These are phyloP conservation scores for Apeira syringaria DNA, from an alignment of 2,888 invertebrate genomes.

Conservation along the genomic window DNA sequence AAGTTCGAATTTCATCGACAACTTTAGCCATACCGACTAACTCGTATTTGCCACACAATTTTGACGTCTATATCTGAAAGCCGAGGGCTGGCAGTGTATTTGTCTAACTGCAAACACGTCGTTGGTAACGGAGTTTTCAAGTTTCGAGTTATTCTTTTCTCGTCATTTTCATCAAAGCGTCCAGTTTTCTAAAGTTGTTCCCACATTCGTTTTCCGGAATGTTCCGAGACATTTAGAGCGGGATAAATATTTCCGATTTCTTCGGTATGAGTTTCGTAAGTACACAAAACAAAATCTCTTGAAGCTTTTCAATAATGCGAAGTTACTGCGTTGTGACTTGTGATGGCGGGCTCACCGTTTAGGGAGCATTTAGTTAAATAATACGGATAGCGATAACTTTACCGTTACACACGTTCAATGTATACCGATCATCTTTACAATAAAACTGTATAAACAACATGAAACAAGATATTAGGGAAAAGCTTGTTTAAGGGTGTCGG, in stretches of 20 bases:
- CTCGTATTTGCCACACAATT: conserved; percentile 20
- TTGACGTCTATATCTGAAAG: conserved; percentile 25
- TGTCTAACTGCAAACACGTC: conserved; percentile 6
- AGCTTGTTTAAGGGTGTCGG: no score
- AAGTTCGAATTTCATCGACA: conserved; percentile 33
- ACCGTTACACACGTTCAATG: no score
- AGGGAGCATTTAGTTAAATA: no score
- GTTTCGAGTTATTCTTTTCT: conserved; percentile 34
- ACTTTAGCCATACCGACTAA: conserved; percentile 13
- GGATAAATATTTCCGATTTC: conserved; percentile 26
- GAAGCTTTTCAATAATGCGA: conserved; percentile 15
- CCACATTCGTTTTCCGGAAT: conserved; percentile 28
- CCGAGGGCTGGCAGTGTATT: conserved; percentile 12
- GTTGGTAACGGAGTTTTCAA: conserved; percentile 17
- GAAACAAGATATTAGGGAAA: no score
- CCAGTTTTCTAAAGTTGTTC: conserved; percentile 31
- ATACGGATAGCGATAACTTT: no score
- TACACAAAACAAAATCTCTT: conserved; percentile 1
- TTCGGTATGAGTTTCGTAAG: conserved; percentile 8
- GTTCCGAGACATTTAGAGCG: conserved; percentile 28
- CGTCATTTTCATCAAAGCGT: conserved; percentile 29
- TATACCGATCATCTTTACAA: no score
- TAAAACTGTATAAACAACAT: no score
- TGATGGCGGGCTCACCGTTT: no score
- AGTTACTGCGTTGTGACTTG: no score